A percentile compares a stretch with the other conserved stretches of the same genome.
These are phyloP conservation scores for Corbicula japonica DNA, from an alignment of 2,888 invertebrate species.

Conservation along the genomic window DNA sequence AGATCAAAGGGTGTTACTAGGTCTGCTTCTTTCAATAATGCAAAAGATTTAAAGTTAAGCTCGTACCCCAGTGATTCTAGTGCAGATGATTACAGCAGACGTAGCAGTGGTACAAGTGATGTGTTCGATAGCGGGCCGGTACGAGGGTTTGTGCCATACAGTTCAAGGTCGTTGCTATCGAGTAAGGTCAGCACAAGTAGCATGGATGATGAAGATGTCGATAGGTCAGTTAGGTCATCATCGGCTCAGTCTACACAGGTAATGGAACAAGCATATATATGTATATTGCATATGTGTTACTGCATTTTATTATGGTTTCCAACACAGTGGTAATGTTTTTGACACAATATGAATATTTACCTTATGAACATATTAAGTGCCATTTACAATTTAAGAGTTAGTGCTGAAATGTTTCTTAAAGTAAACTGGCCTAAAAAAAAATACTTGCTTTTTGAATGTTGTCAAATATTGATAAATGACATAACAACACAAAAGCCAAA, in stretches of 20 bases:
- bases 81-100: constrained; percentile 73
- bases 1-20: constrained; percentile 72
- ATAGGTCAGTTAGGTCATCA: constrained; percentile 49
- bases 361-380: too few species aligned
- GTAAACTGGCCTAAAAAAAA: too few species aligned
- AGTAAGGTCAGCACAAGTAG: constrained; percentile 73
- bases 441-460: too few species aligned
- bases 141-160: constrained; percentile 75
- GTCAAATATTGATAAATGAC: too few species aligned
- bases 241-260: constrained; percentile 71
- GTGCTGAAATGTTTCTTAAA: too few species aligned
- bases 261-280: constrained; percentile 22
- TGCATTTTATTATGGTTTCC: too few species aligned
- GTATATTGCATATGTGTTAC: too few species aligned
- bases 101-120: constrained; percentile 70
- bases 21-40: constrained; percentile 81
- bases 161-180: constrained; percentile 67
- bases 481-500: too few species aligned
- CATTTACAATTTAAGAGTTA: too few species aligned
- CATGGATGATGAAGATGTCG: constrained; percentile 74
- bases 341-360: too few species aligned
- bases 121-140: constrained; percentile 68
- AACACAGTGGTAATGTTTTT: too few species aligned
- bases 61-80: constrained; percentile 73
- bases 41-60: constrained; percentile 70